Percentiles rank a stretch among this genome's conserved stretches.
Evolutionary conservation across 1,140 invertebrate species (phyloP).

Genomic region (Dufourea novaeangliae): DNA sequence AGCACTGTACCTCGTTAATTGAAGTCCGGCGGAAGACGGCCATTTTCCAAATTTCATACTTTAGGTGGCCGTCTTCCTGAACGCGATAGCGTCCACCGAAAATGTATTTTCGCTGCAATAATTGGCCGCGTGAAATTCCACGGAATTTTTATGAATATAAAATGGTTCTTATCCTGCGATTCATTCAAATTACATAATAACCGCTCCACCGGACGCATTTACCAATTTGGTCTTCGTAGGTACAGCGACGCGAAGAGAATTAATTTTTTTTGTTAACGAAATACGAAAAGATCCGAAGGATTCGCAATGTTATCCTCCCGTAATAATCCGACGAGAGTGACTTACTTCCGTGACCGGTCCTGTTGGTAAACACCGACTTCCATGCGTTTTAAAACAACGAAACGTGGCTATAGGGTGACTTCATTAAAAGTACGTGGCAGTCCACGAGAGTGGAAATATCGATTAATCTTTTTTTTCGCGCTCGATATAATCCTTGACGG

Average conservation of each 20-base stretch:
- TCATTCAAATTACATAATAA: neutral
- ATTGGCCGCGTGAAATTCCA: neutral
- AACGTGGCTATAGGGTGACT: constrained; percentile 46
- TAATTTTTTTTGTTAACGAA: neutral
- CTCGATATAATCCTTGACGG: constrained; percentile 81
- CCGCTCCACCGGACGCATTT: neutral
- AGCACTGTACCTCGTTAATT: constrained; percentile 58
- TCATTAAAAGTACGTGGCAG: constrained; percentile 74
- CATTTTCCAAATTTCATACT: constrained; percentile 61
- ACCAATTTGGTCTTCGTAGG: too few relatives aligned
- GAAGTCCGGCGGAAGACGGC: constrained; percentile 60
- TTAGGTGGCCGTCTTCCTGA: constrained; percentile 39
- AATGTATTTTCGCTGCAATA: constrained; percentile 19
- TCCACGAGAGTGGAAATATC: constrained; percentile 69
- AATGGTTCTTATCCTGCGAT: neutral
- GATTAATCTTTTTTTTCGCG: constrained; percentile 78
- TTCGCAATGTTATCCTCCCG: neutral
- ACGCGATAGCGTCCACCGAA: constrained; percentile 18
- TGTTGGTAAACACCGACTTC: constrained; percentile 9
- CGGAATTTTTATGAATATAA: neutral
- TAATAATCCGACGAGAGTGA: neutral
- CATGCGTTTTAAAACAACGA: neutral
- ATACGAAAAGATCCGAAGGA: neutral
- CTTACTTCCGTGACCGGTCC: neutral
- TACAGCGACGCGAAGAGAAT: neutral